Evolutionary conservation across 2,888 invertebrate species (phyloP).

Genomic region (Pammene aurita): DNA sequence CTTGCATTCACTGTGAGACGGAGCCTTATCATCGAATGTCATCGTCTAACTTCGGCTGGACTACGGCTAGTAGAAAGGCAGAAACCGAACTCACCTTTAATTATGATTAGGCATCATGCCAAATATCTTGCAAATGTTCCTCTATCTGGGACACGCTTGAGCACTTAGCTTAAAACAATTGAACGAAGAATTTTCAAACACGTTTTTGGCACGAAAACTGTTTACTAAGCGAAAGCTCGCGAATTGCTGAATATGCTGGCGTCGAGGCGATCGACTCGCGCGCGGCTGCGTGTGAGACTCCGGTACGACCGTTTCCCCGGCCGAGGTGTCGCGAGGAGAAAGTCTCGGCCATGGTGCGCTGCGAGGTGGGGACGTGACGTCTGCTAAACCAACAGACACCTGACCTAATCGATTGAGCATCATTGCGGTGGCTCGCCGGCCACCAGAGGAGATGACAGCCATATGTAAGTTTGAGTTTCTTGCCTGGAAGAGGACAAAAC

Average conservation of each 20-base stretch:
- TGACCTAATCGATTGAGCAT: slow-evolving; percentile 52
- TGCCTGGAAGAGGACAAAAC: not conserved
- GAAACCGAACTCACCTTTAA: slow-evolving; percentile 68
- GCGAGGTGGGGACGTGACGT: slow-evolving; percentile 73
- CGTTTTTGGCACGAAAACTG: slow-evolving; percentile 64
- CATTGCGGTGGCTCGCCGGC: slow-evolving; percentile 8
- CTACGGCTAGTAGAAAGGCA: slow-evolving; percentile 67
- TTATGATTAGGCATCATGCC: slow-evolving; percentile 65
- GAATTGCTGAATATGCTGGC: slow-evolving; percentile 61
- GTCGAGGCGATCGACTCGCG: slow-evolving; percentile 72
- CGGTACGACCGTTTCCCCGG: slow-evolving; percentile 69
- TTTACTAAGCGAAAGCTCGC: slow-evolving; percentile 78
- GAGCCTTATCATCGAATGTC: slow-evolving; percentile 73
- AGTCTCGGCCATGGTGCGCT: slow-evolving; percentile 80
- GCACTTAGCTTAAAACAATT: slow-evolving; percentile 51
- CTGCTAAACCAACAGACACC: slow-evolving; percentile 65
- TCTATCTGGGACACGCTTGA: slow-evolving; percentile 50
- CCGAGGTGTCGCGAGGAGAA: slow-evolving; percentile 81
- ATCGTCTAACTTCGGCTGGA: slow-evolving; percentile 64
- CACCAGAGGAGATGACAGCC: slow-evolving; percentile 3
- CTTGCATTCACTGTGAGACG: slow-evolving; percentile 75
- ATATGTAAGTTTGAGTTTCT: not conserved
- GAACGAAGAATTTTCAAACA: slow-evolving; percentile 56
- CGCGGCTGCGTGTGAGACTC: slow-evolving; percentile 73
- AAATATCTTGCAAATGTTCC: slow-evolving; percentile 51